Evolutionary conservation across 2,888 invertebrate genomes (phyloP).

Genomic region (Chesias legatella): DNA sequence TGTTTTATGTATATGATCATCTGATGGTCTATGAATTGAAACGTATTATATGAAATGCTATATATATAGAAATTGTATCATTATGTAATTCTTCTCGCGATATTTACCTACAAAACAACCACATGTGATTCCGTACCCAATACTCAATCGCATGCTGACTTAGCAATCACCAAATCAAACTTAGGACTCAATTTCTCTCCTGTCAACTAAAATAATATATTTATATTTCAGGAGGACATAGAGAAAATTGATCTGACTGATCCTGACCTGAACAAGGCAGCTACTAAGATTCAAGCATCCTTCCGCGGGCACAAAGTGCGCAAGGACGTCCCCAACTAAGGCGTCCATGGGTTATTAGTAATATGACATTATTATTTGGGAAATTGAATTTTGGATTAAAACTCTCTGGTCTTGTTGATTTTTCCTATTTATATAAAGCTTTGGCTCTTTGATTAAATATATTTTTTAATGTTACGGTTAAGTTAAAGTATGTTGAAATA

Average conservation of each 20-base stretch:
- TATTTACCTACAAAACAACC: too few species aligned
- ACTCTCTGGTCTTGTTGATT: not conserved
- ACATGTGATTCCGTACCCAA: too few species aligned
- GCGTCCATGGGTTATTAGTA: constrained; percentile 30
- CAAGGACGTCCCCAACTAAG: constrained; percentile 83
- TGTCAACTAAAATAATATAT: too few species aligned
- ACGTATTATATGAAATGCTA: too few species aligned
- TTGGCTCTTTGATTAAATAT: not conserved
- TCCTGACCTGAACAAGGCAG: constrained; percentile 93
- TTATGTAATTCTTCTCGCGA: too few species aligned
- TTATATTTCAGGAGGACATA: constrained; percentile 82
- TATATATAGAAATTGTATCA: too few species aligned
- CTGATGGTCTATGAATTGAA: too few species aligned
- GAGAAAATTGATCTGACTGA: constrained; percentile 92
- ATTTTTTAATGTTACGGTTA: not conserved
- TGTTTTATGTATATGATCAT: too few species aligned
- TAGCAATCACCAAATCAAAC: too few species aligned
- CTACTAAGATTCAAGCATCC: constrained; percentile 95
- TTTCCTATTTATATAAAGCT: not conserved
- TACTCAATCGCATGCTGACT: too few species aligned
- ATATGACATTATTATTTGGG: constrained; percentile 39
- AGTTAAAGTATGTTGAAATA: too few species aligned
- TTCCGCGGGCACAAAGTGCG: constrained; percentile 95
- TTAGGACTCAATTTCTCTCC: not conserved
- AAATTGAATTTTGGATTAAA: constrained; percentile 8